phyloP scores from a whole-genome alignment of 1,140 invertebrate species.

The Brachionus manjavacas region DNA sequence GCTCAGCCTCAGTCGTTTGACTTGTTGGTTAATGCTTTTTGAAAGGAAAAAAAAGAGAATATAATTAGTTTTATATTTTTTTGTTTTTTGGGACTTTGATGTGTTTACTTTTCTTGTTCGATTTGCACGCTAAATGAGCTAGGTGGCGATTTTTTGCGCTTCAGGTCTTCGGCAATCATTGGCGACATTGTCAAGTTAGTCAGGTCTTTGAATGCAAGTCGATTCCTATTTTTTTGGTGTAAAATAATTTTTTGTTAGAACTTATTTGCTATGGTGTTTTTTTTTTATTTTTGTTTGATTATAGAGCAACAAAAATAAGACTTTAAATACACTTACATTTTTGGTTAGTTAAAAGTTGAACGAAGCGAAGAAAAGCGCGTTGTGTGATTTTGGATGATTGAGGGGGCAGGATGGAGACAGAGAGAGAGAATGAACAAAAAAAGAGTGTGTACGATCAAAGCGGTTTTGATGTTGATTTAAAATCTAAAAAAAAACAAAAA shows the following conservation, averaged over 20 bases:
- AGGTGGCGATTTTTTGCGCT: neutral
- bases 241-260: neutral
- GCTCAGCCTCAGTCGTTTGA: neutral
- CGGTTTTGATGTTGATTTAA: neutral
- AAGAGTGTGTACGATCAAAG: neutral
- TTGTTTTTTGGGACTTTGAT: neutral
- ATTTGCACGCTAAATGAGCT: neutral
- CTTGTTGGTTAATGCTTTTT: conserved; percentile 7
- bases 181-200: neutral
- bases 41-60: neutral
- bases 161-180: neutral
- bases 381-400: neutral
- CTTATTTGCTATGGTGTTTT: neutral
- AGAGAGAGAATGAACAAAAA: neutral
- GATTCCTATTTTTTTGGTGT: neutral
- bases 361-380: neutral
- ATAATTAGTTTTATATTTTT: neutral
- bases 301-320: neutral
- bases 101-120: neutral
- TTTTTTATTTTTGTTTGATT: too few species aligned
- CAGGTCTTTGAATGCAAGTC: conserved; percentile 23
- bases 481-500: neutral
- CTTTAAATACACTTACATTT: conserved; percentile 37
- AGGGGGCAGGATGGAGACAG: neutral
- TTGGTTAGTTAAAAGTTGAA: conserved; percentile 7